A percentile compares a stretch with the other conserved stretches of the same genome.
phyloP scores from a whole-genome alignment of 2,888 invertebrate species.

The Stenodera caucasica region DNA sequence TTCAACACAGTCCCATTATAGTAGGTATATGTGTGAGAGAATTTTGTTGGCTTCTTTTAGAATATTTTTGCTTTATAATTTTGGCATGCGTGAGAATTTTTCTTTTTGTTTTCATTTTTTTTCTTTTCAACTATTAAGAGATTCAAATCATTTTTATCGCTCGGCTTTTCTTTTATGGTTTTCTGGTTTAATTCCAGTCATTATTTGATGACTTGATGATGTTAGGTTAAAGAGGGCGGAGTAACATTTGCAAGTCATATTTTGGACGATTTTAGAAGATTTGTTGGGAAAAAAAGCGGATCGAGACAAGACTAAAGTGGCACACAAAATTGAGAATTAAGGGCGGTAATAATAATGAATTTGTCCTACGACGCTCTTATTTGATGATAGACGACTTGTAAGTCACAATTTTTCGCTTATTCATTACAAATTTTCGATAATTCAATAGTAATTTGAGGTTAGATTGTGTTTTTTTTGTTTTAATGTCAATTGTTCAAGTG shows the following conservation, averaged over 20 bases:
- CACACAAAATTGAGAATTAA: too few species aligned
- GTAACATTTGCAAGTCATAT: conserved; percentile 6
- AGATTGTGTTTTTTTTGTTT: too few species aligned
- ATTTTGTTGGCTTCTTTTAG: neutral
- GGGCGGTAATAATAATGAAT: too few species aligned
- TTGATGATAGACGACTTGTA: too few species aligned
- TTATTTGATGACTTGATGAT: conserved; percentile 25
- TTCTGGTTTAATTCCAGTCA: conserved; percentile 12
- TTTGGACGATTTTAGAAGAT: conserved; percentile 1
- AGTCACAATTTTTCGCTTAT: too few species aligned
- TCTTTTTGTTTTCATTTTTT: conserved; percentile 9
- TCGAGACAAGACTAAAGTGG: too few species aligned
- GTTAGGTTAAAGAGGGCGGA: neutral
- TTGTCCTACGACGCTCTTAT: too few species aligned
- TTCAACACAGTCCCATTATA: neutral
- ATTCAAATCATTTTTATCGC: conserved; percentile 3
- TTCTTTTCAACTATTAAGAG: conserved; percentile 5
- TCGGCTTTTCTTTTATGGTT: neutral
- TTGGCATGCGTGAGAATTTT: conserved; percentile 42
- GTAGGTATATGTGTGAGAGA: conserved; percentile 6
- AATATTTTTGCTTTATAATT: conserved; percentile 27
- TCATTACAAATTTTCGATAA: too few species aligned
- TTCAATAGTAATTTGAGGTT: too few species aligned
- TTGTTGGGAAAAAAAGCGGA: too few species aligned
- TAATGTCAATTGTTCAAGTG: neutral